Base-by-base conservation (phyloP, 2,797 vertebrate genomes). In the Danio albolineatus region DNA sequence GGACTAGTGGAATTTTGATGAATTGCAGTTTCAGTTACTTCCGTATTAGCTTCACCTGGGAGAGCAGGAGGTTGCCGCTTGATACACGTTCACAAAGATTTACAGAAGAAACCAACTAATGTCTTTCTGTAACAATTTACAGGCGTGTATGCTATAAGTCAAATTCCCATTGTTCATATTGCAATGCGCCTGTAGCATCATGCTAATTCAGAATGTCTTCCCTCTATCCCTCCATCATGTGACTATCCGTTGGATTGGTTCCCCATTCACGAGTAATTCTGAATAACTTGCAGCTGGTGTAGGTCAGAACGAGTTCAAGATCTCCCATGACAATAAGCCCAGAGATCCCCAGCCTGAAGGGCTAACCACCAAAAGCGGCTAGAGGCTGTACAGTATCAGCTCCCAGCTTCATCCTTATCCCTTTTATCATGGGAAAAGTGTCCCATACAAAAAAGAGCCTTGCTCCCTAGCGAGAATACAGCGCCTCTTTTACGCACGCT, bases 271-370 rank as follows among this genome's bases (percentile, higher is more conserved):
- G 76, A 81, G 85, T 28, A 28, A 28, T 28, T 28, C 28, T 28
- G 87, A 86, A 85, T 80, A 84, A 87, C 28, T 86, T 87, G 89
- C 85, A 89, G 87, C 81, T 89, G 88, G 82, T 88, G 73, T 82
- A 82, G 90, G 91, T 91, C 89, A 90, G 83, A 71, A n/a, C 60
- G 82, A 89, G 90, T 92, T 91, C 88, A 92, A 88, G 88, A 88
- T 89, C 88, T 89, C 87, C 86, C 83, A 90, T 91, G 85, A 88
- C 81, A 84, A 86, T 87, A 89, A 89, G 89, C 90, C 69, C 83
- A 2, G 83, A 85, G 88, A 90, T 88, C 88, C 88, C 89, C 82
- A 76, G 82, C 13, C 10, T 79, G 60, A 72, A n/a, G 14, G 5
- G n/a, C 39, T 72, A 48, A 36, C 69, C 59, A 57, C 59, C 69